A percentile compares a stretch with the other conserved stretches of the same genome.
These are phyloP conservation scores for Epizoanthus stellaris DNA, from an alignment of 92 coral and sea anemone species.

Conservation along the genomic window DNA sequence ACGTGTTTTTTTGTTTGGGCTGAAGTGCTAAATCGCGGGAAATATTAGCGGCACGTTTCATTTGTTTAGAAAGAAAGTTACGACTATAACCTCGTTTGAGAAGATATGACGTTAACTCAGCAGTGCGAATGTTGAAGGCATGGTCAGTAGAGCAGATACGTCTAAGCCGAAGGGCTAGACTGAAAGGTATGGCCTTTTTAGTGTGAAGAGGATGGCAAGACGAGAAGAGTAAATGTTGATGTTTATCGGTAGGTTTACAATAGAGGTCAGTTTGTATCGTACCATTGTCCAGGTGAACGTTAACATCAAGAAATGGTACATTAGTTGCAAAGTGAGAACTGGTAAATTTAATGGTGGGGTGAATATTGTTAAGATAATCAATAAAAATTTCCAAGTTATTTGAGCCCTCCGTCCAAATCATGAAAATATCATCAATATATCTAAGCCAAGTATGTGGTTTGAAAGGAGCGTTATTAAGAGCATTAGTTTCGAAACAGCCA, in stretches of 20 bases:
- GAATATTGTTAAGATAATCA: conserved; percentile 23
- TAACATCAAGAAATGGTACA: conserved; percentile 51
- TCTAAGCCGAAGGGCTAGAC: conserved; percentile 51
- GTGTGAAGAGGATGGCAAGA: conserved; percentile 45
- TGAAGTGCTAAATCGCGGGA: conserved; percentile 49
- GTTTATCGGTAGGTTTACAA: conserved; percentile 28
- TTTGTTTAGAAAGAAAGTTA: conserved; percentile 49
- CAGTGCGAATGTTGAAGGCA: conserved; percentile 59
- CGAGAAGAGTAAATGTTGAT: conserved; percentile 49
- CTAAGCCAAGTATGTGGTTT: conserved; percentile 29
- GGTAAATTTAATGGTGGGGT: conserved; percentile 43
- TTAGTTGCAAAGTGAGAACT: conserved; percentile 18
- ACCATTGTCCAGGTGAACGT: conserved; percentile 42
- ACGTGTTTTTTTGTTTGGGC: conserved; percentile 39
- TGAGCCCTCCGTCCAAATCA: conserved; percentile 44
- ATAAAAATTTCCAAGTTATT: conserved; percentile 36
- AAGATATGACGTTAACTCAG: conserved; percentile 55
- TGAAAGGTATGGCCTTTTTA: conserved; percentile 45
- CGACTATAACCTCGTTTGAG: conserved; percentile 60
- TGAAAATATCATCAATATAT: conserved; percentile 28
- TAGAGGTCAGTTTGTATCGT: conserved; percentile 42
- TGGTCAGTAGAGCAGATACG: conserved; percentile 63
- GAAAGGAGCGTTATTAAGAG: conserved; percentile 9
- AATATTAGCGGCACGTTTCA: conserved; percentile 57
- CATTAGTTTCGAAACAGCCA: conserved; percentile 8